Percentiles rank a stretch among this genome's conserved stretches.
These are phyloP conservation scores for Cyrtodaria siliqua DNA, from an alignment of 2,888 invertebrate species.

Conservation along the genomic window DNA sequence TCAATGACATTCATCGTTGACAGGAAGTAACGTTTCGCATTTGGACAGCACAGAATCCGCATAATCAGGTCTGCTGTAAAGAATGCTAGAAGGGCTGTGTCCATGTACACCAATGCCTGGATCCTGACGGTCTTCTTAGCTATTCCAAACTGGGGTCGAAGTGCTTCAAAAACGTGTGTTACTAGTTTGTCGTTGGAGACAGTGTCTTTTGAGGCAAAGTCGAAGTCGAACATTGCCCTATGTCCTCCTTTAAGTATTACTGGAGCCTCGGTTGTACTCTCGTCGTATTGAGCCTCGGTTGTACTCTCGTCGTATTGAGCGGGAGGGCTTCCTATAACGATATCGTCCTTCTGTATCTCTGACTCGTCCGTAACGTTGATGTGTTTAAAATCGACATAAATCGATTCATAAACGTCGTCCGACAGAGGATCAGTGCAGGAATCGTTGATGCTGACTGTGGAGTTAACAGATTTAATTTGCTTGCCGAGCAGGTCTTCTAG, in stretches of 20 bases:
- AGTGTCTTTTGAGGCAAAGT: constrained; percentile 1
- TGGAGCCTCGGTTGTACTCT: background rate
- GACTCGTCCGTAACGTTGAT: constrained; percentile 25
- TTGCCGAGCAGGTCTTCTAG: constrained; percentile 45
- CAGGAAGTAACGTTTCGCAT: constrained; percentile 50
- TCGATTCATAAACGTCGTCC: constrained; percentile 26
- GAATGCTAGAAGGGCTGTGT: constrained; percentile 50
- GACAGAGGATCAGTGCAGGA: constrained; percentile 42
- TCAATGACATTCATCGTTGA: constrained; percentile 61
- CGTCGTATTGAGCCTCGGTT: background rate
- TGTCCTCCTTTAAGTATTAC: no score
- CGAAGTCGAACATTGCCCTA: constrained; percentile 16
- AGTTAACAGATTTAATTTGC: constrained; percentile 9
- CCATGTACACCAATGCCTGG: constrained; percentile 41
- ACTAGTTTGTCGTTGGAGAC: constrained; percentile 34
- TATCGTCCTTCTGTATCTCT: constrained; percentile 18
- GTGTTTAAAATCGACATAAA: constrained; percentile 23
- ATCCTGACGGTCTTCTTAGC: constrained; percentile 56
- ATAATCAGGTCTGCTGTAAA: constrained; percentile 60
- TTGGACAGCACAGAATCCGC: constrained; percentile 58
- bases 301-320: no score
- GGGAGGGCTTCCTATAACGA: constrained; percentile 6
- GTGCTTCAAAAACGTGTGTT: constrained; percentile 30
- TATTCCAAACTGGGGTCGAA: constrained; percentile 44
- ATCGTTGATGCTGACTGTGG: constrained; percentile 8